phyloP scores from a whole-genome alignment of 2,888 invertebrate genomes.

The Oscheius sp. region DNA sequence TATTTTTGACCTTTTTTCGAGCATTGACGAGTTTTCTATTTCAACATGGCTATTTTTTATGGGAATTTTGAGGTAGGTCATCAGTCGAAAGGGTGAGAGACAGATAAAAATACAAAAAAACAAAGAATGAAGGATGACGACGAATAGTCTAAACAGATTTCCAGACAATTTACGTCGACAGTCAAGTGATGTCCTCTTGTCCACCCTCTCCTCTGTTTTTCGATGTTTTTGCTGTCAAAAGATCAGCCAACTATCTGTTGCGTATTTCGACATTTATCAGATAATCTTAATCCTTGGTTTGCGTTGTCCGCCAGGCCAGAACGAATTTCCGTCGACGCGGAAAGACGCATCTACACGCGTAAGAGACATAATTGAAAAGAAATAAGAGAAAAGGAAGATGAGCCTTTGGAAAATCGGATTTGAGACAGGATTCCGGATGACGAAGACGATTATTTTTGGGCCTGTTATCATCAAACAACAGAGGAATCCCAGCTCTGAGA shows the following conservation, averaged over 20 bases:
- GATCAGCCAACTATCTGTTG: constrained; percentile 40
- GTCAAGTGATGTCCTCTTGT: neutral
- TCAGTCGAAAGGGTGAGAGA: neutral
- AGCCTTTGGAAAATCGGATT: neutral
- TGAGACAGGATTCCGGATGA: neutral
- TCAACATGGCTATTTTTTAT: neutral
- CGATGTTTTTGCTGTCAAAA: constrained; percentile 42
- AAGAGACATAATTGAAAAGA: neutral
- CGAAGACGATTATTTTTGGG: neutral
- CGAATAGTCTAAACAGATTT: too few species aligned
- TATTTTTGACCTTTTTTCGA: neutral
- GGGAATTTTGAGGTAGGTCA: neutral
- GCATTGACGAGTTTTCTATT: too few species aligned
- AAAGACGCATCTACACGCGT: neutral
- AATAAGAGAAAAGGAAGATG: neutral
- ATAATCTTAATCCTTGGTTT: constrained; percentile 2
- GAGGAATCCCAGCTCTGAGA: too few species aligned
- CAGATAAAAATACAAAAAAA: too few species aligned
- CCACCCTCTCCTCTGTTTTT: neutral
- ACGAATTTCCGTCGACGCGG: constrained; percentile 1
- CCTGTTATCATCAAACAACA: neutral
- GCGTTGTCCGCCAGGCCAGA: neutral
- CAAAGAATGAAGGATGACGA: too few species aligned
- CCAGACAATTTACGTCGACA: too few species aligned
- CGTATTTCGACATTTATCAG: constrained; percentile 1